These are phyloP conservation scores for Dastarcus helophoroides DNA, from an alignment of 2,888 invertebrate species.

Conservation along the genomic window DNA sequence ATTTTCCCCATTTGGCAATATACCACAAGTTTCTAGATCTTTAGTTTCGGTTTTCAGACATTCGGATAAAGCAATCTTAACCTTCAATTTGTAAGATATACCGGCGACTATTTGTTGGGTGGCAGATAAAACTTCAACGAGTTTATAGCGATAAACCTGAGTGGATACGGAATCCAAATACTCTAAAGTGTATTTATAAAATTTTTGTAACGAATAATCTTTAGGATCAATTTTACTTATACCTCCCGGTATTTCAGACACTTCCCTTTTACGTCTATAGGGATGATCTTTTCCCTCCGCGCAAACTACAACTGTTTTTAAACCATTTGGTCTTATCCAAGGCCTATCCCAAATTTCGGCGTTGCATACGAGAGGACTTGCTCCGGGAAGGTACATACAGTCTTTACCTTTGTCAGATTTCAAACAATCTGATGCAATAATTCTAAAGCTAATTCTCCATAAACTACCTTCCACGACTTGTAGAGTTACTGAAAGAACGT, in stretches of 20 bases:
- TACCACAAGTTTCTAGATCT: slow-evolving; percentile 19
- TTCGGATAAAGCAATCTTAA: slow-evolving; percentile 44
- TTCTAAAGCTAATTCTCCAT: slow-evolving; percentile 46
- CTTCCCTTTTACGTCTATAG: neutral
- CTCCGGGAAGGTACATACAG: slow-evolving; percentile 21
- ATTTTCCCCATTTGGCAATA: slow-evolving; percentile 17
- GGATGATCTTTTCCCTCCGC: no score
- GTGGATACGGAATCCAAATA: slow-evolving; percentile 36
- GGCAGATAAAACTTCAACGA: slow-evolving; percentile 38
- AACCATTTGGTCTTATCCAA: no score
- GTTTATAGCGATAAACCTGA: slow-evolving; percentile 19
- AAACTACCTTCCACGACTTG: slow-evolving; percentile 46
- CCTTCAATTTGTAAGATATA: slow-evolving; percentile 44
- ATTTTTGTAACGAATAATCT: no score
- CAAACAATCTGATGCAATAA: slow-evolving; percentile 45
- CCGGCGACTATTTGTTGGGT: slow-evolving; percentile 45
- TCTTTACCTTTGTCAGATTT: slow-evolving; percentile 25
- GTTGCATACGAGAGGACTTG: slow-evolving; percentile 34
- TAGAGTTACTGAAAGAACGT: slow-evolving; percentile 37
- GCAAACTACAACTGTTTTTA: no score
- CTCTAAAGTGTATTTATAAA: no score
- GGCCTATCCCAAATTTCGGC: slow-evolving; percentile 20
- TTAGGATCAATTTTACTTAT: slow-evolving; percentile 5
- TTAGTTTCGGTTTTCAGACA: slow-evolving; percentile 35
- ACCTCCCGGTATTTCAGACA: slow-evolving; percentile 7